Base-by-base conservation (phyloP, 2,113 vertebrate genomes). In the Sarotherodon lohbergeri region DNA sequence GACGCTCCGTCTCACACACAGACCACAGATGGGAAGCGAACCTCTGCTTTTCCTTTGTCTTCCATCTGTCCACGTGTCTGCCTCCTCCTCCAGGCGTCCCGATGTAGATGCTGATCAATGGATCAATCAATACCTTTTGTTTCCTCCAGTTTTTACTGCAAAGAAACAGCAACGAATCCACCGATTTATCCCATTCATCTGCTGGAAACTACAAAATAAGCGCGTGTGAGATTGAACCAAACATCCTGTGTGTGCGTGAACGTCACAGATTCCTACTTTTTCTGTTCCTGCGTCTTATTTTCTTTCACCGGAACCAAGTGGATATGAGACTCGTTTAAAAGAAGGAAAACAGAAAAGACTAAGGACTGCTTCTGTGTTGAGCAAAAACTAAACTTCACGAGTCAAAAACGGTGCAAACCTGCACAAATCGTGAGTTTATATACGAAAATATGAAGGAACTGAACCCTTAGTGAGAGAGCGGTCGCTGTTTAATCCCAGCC, bases 31-130 rank as follows among this genome's bases (percentile, higher is more conserved):
- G 73, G 86, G 48, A 73, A 63, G 32, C 22, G 5, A 32, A 80
- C n/a, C 68, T 89, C 82, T 61, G 24, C 54, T 82, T 85, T 61
- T 87, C 55, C 84, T 86, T 84, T 82, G 36, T 66, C 46, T 24
- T 79, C 87, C 88, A 86, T 83, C 88, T 91, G 90, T 90, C 88
- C 56, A 63, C 43, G 55, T 90, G 82, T 80, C 78, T 1, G 32
- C 87, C 80, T 63, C 86, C 68, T 84, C 46, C 48, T 68, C 76
- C 59, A 14, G 76, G 3, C 32, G 1, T 68, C 46, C 56, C 17
- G 39, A 46, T 48, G 41, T 71, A 80, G 81, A 57, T 68, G 8
- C 57, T 66, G 86, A 93, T 92, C 92, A 91, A 92, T 92, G 85
- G 76, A 84, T 86, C 59, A 9, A 79, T 94, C 86, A 41, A 85